A percentile compares a stretch with the other conserved stretches of the same genome.
Conservation (phyloP, 2,797 vertebrate genomes). For the Protosalanx chinensis region DNA sequence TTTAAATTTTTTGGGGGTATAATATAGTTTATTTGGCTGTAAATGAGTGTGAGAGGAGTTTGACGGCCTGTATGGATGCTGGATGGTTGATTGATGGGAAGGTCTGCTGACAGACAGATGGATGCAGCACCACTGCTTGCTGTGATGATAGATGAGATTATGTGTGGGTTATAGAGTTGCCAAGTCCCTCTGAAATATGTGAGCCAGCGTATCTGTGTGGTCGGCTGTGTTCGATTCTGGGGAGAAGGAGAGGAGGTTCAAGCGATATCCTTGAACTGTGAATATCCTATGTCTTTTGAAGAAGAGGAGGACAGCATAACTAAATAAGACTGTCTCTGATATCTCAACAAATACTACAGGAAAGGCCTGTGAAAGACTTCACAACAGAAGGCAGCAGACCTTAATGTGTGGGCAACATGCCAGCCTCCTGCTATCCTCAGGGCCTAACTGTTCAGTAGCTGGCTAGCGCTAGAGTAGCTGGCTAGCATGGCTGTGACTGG, state of each 20-base stretch:
- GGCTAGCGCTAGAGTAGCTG: background rate
- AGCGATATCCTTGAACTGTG: background rate
- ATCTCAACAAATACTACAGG: background rate
- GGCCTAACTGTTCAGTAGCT: too few relatives aligned
- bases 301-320: background rate
- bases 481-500: background rate
- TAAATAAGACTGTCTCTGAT: background rate
- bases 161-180: slow-evolving; percentile 54
- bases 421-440: too few relatives aligned
- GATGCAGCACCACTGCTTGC: slow-evolving; percentile 58
- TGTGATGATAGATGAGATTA: slow-evolving; percentile 64
- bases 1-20: slow-evolving; percentile 19
- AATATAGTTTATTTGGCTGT: slow-evolving; percentile 50
- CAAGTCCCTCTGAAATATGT: slow-evolving; percentile 39
- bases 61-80: background rate
- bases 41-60: too few relatives aligned
- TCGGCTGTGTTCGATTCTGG: slow-evolving; percentile 33
- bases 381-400: too few relatives aligned
- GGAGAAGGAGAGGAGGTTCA: background rate
- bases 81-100: slow-evolving; percentile 11
- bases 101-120: slow-evolving; percentile 65
- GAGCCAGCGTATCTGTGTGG: slow-evolving; percentile 15
- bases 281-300: background rate
- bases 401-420: background rate
- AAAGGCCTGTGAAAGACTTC: background rate